These are phyloP conservation scores for Cuniculus paca DNA, from an alignment of 2,797 vertebrate species.

Conservation along the genomic window DNA sequence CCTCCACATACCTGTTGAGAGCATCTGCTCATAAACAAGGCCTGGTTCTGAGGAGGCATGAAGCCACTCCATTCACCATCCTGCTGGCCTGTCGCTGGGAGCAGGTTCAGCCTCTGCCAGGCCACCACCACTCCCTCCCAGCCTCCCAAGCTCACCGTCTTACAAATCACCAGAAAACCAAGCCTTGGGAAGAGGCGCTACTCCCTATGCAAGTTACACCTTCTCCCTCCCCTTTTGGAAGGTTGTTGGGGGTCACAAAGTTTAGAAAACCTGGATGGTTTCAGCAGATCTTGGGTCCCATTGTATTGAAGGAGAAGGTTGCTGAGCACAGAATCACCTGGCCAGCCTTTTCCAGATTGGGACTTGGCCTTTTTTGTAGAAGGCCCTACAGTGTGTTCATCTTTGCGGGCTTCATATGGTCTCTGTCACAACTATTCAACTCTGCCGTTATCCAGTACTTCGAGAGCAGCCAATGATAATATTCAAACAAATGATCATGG, in stretches of 20 bases:
- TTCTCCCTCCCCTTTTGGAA: background rate
- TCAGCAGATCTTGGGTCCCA: background rate
- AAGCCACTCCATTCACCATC: background rate
- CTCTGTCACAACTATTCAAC: background rate
- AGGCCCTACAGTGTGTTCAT: background rate
- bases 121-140: background rate
- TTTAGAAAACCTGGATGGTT: background rate
- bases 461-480: constrained; percentile 21
- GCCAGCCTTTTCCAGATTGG: constrained; percentile 10
- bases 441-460: background rate
- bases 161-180: background rate
- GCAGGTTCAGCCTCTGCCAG: background rate
- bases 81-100: background rate
- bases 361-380: background rate
- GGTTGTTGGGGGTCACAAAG: background rate
- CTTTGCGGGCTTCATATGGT: background rate
- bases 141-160: background rate
- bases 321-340: background rate
- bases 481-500: constrained; percentile 10
- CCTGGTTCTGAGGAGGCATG: background rate
- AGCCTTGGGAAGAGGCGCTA: background rate
- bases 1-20: background rate
- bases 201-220: background rate
- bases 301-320: background rate
- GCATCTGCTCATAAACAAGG: background rate